These are phyloP conservation scores for Neoniphon sammara DNA, from an alignment of 2,797 vertebrate species.

Conservation along the genomic window DNA sequence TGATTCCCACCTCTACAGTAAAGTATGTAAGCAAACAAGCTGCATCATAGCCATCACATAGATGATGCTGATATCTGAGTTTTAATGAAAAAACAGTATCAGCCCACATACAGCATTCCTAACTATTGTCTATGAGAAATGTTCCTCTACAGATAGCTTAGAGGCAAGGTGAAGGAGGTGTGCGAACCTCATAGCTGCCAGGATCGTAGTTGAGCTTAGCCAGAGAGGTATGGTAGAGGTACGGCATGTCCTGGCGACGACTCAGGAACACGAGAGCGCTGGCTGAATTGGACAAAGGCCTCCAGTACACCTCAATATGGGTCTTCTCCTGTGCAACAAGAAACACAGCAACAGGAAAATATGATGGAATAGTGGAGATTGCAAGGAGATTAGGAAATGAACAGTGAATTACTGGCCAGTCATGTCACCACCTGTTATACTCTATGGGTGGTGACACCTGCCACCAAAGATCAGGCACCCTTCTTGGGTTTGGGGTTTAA, in stretches of 20 bases:
- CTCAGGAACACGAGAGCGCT: conserved; percentile 86
- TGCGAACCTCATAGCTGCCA: conserved; percentile 66
- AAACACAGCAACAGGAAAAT: background rate
- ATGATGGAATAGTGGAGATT: background rate
- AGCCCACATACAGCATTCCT: too few species aligned
- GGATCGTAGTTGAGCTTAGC: conserved; percentile 75
- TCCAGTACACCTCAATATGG: conserved; percentile 84
- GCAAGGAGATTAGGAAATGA: background rate
- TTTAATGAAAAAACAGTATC: too few species aligned
- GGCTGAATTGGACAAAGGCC: conserved; percentile 76
- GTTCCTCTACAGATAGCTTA: background rate
- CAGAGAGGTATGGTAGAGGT: conserved; percentile 79
- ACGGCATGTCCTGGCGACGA: conserved; percentile 84
- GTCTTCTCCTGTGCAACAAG: conserved; percentile 78
- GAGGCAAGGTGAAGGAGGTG: background rate
- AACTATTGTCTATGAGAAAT: background rate
- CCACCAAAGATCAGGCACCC: too few species aligned
- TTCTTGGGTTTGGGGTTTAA: too few species aligned
- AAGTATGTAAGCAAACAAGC: too few species aligned
- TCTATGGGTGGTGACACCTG: too few species aligned
- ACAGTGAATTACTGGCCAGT: background rate
- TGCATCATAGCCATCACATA: too few species aligned
- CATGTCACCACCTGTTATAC: too few species aligned
- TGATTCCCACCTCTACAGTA: too few species aligned
- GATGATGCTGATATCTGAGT: too few species aligned